Conservation (phyloP, 2,888 invertebrate species). For the Phortica magna region DNA sequence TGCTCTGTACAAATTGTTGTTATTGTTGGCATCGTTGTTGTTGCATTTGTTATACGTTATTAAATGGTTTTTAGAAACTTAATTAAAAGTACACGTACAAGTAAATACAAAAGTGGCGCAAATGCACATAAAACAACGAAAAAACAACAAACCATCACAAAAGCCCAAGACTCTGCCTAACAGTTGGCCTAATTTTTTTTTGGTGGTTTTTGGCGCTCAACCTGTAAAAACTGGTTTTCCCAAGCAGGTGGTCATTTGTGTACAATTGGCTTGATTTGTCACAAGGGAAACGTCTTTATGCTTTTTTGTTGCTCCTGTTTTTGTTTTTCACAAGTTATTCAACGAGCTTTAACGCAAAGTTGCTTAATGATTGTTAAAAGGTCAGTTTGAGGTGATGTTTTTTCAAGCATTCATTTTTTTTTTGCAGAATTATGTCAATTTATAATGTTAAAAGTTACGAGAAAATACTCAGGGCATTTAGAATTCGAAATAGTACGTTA, state of each 20-base stretch:
- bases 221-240: background rate
- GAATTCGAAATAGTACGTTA: too few relatives aligned
- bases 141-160: constrained; percentile 33
- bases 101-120: constrained; percentile 45
- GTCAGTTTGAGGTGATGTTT: too few relatives aligned
- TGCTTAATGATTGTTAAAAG: too few relatives aligned
- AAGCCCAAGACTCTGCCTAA: constrained; percentile 36
- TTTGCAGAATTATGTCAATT: too few relatives aligned
- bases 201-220: background rate
- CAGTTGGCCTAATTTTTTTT: too few relatives aligned
- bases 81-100: constrained; percentile 63
- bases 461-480: too few relatives aligned
- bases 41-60: constrained; percentile 44
- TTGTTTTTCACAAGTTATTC: background rate
- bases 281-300: background rate
- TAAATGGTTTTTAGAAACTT: constrained; percentile 64
- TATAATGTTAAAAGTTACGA: too few relatives aligned
- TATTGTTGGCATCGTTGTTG: background rate
- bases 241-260: background rate
- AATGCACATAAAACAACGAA: constrained; percentile 18
- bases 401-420: too few relatives aligned
- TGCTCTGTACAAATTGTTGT: too few relatives aligned
- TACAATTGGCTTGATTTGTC: too few relatives aligned
- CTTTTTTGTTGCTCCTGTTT: too few relatives aligned
- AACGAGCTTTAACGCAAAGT: too few relatives aligned